Evolutionary conservation across 2,113 vertebrate genomes (phyloP).

Genomic region (Erythrolamprus reginae): DNA sequence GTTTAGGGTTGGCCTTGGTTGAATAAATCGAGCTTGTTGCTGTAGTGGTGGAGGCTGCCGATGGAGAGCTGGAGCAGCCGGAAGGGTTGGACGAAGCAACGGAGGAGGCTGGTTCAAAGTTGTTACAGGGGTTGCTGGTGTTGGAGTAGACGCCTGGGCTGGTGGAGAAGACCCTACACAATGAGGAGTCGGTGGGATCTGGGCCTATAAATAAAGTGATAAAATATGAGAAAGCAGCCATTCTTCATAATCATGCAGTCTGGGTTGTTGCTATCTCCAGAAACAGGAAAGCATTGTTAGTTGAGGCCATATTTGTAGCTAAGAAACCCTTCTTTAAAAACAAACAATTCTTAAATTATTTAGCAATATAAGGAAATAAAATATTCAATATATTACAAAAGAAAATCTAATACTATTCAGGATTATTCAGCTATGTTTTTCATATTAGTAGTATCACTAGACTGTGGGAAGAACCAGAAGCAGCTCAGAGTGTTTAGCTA

Average conservation of each 20-base stretch:
- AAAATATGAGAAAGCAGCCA: slow-evolving; percentile 50
- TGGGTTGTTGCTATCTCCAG: slow-evolving; percentile 66
- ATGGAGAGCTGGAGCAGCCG: slow-evolving; percentile 89
- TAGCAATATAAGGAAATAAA: slow-evolving; percentile 52
- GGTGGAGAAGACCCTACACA: slow-evolving; percentile 84
- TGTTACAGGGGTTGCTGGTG: slow-evolving; percentile 70
- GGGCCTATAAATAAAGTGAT: slow-evolving; percentile 72
- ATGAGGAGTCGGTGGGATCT: slow-evolving; percentile 78
- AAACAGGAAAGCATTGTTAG: slow-evolving; percentile 69
- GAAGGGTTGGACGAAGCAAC: slow-evolving; percentile 87
- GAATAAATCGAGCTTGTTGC: slow-evolving; percentile 90
- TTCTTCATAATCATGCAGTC: slow-evolving; percentile 23
- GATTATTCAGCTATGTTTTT: slow-evolving; percentile 40
- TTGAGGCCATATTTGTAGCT: slow-evolving; percentile 47
- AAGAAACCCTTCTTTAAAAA: slow-evolving; percentile 62
- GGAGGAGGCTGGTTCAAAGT: slow-evolving; percentile 92
- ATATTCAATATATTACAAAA: background rate
- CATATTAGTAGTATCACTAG: slow-evolving; percentile 49
- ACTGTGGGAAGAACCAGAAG: slow-evolving; percentile 47
- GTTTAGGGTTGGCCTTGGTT: slow-evolving; percentile 84
- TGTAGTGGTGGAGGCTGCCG: slow-evolving; percentile 94
- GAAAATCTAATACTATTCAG: background rate
- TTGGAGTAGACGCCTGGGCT: slow-evolving; percentile 73
- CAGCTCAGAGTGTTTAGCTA: slow-evolving; percentile 33
- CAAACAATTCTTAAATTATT: slow-evolving; percentile 59